Base-by-base conservation (phyloP, 2,888 invertebrate genomes). In the Xiphydria camelus region DNA sequence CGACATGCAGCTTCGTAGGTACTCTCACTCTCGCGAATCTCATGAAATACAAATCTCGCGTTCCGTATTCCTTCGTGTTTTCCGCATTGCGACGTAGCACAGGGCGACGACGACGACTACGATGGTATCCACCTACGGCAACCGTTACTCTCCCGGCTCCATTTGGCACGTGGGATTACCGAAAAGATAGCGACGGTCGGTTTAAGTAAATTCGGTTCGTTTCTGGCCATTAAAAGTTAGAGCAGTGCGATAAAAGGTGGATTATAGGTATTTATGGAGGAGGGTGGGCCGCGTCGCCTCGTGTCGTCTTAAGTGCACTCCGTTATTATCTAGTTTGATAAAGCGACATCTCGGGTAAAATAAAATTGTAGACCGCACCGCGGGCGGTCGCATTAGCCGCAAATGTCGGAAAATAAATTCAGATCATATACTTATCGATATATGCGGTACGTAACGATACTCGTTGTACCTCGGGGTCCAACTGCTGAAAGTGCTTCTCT, bases 211-310 rank as follows among this genome's bases (percentile, higher is more conserved):
- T 42, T 40, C 35, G 26, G 36, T 20, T 15, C 35, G 19, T 42
- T 42, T 34, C 42, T 41, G 20, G 26, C 26, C 36, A 42, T 41
- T 41, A 41, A 25, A 22, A 12, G 20, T 36, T 29, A 21, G 25
- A 9, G 12, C 33, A 10, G 10, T 18, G 10, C 20, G 36, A 42
- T 42, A 42, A 42, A 21, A 10, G 9, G 15, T 1, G 12, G 36
- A 15, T 31, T 18, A 20, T 42, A 36, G 42, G 35, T 26, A 36
- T 42, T 42, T 42, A 42, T 42, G 42, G 29, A 42, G 35, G 36
- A 29, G 34, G 26, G 26, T 25, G 23, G 34, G n/a, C 21, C 29
- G 32, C 21, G 20, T 26, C 35, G 42, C 35, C 29, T 9, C n/a
- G n/a, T 25, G 25, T 9, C 2, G 40, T 29, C 40, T 20, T 42